Conservation (phyloP, 2,888 invertebrate species). For the Drosophila trichaetosa region DNA sequence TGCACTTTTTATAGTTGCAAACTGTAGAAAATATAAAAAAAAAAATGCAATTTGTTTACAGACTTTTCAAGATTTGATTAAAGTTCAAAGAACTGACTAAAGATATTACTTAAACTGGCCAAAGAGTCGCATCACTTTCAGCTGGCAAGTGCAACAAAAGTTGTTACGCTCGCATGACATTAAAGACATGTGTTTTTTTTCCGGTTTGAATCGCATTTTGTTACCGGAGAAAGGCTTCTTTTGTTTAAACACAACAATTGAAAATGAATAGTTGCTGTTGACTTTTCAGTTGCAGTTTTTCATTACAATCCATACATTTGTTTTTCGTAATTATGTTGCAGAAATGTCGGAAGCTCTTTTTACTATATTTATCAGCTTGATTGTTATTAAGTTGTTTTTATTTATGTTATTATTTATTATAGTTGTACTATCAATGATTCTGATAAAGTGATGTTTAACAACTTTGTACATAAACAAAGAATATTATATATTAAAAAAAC, state of each 20-base stretch:
- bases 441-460: not conserved
- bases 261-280: slow-evolving; percentile 28
- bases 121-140: slow-evolving; percentile 3
- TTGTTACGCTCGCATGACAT: slow-evolving; percentile 20
- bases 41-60: not conserved
- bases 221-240: slow-evolving; percentile 33
- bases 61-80: not conserved
- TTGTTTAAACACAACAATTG: slow-evolving; percentile 35
- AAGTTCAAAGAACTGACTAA: not conserved
- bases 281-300: slow-evolving; percentile 21
- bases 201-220: slow-evolving; percentile 27
- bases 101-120: not conserved
- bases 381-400: not conserved
- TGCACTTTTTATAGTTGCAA: not conserved
- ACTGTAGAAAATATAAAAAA: not conserved
- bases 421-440: not conserved
- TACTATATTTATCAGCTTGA: not conserved
- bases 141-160: slow-evolving; percentile 1
- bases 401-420: not conserved
- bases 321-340: slow-evolving; percentile 9
- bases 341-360: not conserved
- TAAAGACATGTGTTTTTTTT: slow-evolving; percentile 11
- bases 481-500: not conserved
- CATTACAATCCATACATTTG: slow-evolving; percentile 9
- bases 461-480: no score